Conservation (phyloP, 2,888 invertebrate genomes). For the Crepidodera aurea region DNA sequence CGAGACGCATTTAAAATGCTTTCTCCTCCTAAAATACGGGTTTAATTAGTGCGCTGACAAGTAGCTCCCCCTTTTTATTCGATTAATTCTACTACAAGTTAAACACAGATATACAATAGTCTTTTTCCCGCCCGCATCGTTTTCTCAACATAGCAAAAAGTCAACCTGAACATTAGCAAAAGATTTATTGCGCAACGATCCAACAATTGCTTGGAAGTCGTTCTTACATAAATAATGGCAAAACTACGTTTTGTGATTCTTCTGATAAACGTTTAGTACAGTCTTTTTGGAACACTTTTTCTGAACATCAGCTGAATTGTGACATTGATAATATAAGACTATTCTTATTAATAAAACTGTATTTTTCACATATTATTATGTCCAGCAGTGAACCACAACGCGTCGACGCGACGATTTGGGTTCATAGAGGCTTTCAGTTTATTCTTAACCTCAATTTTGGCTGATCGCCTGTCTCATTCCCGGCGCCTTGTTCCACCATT, state of each 20-base stretch:
- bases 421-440: too few species aligned
- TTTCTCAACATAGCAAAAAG: conserved; percentile 26
- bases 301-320: not conserved
- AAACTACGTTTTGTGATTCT: conserved; percentile 46
- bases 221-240: conserved; percentile 49
- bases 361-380: too few species aligned
- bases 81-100: conserved; percentile 22
- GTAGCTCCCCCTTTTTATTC: conserved; percentile 15
- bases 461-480: too few species aligned
- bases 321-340: too few species aligned
- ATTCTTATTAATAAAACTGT: too few species aligned
- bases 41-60: conserved; percentile 28
- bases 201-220: conserved; percentile 47
- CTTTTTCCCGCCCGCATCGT: conserved; percentile 19
- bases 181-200: conserved; percentile 48
- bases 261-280: conserved; percentile 17
- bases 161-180: conserved; percentile 40
- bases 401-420: too few species aligned
- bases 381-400: too few species aligned
- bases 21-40: conserved; percentile 10
- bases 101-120: conserved; percentile 21
- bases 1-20: not conserved
- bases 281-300: not conserved
- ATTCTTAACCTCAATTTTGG: too few species aligned
- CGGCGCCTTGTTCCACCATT: too few species aligned